Conservation (phyloP, 2,113 vertebrate species). For the Percopsis transmontana region DNA sequence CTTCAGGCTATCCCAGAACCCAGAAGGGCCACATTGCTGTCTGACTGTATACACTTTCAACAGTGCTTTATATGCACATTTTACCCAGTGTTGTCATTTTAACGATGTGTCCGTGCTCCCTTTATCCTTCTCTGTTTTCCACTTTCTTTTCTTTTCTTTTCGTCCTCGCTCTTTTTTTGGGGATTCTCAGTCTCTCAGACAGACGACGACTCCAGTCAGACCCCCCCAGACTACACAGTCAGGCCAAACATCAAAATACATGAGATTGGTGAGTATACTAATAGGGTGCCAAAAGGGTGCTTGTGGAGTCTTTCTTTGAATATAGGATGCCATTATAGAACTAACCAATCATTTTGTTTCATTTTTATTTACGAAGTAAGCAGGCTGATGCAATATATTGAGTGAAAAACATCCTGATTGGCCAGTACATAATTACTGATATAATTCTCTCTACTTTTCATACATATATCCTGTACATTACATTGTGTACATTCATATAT, state of each 20-base stretch:
- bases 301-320: no score
- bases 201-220: conserved; percentile 88
- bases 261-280: conserved; percentile 86
- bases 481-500: neutral
- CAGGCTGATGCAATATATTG: no score
- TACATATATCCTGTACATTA: no score
- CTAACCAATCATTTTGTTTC: no score
- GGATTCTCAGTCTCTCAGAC: conserved; percentile 83
- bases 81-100: conserved; percentile 30
- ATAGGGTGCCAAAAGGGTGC: no score
- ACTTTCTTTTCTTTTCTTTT: neutral
- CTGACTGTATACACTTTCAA: conserved; percentile 29
- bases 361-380: no score
- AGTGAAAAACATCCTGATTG: no score
- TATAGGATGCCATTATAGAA: no score
- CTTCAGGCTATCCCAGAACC: conserved; percentile 11
- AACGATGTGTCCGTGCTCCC: conserved; percentile 30
- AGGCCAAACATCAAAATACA: conserved; percentile 93
- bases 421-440: no score
- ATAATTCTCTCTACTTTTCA: no score
- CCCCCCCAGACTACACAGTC: conserved; percentile 90
- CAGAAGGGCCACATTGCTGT: conserved; percentile 9
- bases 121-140: conserved; percentile 4
- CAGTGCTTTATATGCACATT: conserved; percentile 29
- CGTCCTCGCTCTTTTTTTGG: conserved; percentile 8